Conservation (phyloP, 2,113 vertebrate genomes). For the Ophthalmolycus amberensis region DNA sequence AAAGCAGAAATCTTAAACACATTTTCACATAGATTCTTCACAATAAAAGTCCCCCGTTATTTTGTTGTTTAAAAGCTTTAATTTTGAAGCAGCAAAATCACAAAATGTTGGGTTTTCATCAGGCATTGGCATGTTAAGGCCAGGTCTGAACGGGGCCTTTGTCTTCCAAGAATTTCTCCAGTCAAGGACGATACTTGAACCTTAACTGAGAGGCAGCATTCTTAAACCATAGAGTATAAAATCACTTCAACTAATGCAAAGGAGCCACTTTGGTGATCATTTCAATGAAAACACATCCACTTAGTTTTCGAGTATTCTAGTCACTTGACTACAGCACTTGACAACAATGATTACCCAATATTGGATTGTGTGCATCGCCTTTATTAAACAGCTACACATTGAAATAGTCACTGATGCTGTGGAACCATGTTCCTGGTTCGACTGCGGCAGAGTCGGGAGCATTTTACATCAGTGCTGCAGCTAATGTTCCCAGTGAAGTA, state of each 20-base stretch:
- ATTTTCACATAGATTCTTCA: not conserved
- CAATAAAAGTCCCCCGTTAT: not conserved
- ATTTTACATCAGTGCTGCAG: constrained; percentile 18
- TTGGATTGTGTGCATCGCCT: not conserved
- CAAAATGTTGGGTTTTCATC: not conserved
- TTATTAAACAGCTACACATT: not conserved
- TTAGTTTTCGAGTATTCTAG: not conserved
- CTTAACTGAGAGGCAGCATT: too few relatives aligned
- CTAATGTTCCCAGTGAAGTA: constrained; percentile 11
- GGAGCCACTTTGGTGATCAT: too few relatives aligned
- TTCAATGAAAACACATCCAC: not conserved
- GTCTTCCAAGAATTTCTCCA: not conserved
- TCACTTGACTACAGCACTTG: not conserved
- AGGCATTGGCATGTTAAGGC: not conserved
- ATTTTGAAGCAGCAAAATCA: not conserved
- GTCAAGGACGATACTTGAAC: not conserved
- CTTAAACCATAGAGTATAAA: not conserved
- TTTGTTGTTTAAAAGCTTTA: not conserved
- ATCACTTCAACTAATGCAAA: not conserved
- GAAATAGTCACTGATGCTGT: not conserved
- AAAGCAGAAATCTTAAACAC: too few relatives aligned
- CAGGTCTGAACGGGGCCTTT: not conserved
- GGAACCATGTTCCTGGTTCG: not conserved
- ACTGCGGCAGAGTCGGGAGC: not conserved
- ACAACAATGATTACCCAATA: not conserved